Conservation (phyloP, 2,888 invertebrate species). For the Electrophaes corylata region DNA sequence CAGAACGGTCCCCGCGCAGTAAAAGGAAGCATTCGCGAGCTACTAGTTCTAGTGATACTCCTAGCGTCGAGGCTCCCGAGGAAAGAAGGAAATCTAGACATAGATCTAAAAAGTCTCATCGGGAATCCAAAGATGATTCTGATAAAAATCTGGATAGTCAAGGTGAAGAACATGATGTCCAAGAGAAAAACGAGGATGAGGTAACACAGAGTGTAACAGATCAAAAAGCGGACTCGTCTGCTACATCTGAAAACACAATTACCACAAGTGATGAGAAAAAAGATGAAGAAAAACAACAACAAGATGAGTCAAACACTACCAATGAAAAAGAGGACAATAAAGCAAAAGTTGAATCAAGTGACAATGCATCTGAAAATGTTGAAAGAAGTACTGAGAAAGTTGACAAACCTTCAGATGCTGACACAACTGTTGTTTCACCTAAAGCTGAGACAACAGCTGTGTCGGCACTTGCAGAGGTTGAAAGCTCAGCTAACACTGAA, state of each 20-base stretch:
- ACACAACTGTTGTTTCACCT: constrained; percentile 66
- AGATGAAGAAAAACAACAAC: constrained; percentile 27
- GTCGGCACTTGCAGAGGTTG: constrained; percentile 45
- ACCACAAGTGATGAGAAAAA: constrained; percentile 36
- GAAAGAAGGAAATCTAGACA: constrained; percentile 75
- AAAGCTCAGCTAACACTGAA: constrained; percentile 31
- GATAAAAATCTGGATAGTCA: constrained; percentile 67
- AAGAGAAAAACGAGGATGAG: constrained; percentile 48
- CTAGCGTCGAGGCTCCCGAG: constrained; percentile 72
- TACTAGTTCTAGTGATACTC: constrained; percentile 77
- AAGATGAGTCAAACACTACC: constrained; percentile 20
- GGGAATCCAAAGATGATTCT: constrained; percentile 64
- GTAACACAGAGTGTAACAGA: constrained; percentile 54
- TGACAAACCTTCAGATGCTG: constrained; percentile 52
- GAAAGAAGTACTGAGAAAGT: constrained; percentile 39
- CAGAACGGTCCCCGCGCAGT: constrained; percentile 78
- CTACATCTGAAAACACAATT: constrained; percentile 38
- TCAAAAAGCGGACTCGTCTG: constrained; percentile 34
- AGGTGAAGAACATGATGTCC: constrained; percentile 52
- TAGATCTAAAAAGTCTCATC: constrained; percentile 62
- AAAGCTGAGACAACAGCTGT: constrained; percentile 58
- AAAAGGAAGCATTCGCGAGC: constrained; percentile 80
- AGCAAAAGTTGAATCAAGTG: constrained; percentile 38
- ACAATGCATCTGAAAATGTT: constrained; percentile 36
- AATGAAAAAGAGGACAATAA: constrained; percentile 33